A percentile compares a stretch with the other conserved stretches of the same genome.
Evolutionary conservation across 2,797 vertebrate species (phyloP).

Genomic region (Tenualosa ilisha): DNA sequence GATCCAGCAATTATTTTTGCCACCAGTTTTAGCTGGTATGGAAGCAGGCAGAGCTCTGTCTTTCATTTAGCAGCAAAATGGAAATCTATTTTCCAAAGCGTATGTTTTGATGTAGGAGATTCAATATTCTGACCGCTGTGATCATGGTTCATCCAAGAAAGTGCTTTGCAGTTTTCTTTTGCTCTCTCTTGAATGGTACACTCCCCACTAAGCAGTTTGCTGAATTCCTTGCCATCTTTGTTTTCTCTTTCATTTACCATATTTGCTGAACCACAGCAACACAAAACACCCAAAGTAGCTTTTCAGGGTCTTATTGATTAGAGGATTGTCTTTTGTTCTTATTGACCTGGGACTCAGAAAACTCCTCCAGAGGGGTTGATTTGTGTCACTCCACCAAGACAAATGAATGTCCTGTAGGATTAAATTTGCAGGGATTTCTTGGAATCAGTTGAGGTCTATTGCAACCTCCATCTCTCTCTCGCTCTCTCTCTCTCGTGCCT

Average conservation of each 20-base stretch:
- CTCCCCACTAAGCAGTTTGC: background rate
- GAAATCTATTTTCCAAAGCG: constrained; percentile 12
- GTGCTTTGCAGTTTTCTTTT: background rate
- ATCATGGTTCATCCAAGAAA: background rate
- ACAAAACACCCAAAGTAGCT: background rate
- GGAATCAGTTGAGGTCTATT: background rate
- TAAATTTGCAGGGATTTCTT: background rate
- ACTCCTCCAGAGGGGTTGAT: background rate
- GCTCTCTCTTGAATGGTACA: background rate
- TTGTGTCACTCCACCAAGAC: background rate
- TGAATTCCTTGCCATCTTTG: background rate
- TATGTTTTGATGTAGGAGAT: constrained; percentile 7
- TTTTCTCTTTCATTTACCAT: background rate
- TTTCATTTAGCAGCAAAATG: constrained; percentile 5
- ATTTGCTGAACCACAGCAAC: background rate
- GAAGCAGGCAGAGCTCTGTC: background rate
- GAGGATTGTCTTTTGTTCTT: constrained; percentile 8
- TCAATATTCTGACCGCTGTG: constrained; percentile 34
- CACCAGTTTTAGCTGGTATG: background rate
- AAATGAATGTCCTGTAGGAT: background rate
- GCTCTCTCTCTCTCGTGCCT: background rate
- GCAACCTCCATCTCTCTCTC: background rate
- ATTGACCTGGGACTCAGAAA: background rate
- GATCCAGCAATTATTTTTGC: constrained; percentile 13
- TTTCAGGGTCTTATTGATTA: background rate